phyloP scores from a whole-genome alignment of 2,888 invertebrate species.

The Lithosia quadra region DNA sequence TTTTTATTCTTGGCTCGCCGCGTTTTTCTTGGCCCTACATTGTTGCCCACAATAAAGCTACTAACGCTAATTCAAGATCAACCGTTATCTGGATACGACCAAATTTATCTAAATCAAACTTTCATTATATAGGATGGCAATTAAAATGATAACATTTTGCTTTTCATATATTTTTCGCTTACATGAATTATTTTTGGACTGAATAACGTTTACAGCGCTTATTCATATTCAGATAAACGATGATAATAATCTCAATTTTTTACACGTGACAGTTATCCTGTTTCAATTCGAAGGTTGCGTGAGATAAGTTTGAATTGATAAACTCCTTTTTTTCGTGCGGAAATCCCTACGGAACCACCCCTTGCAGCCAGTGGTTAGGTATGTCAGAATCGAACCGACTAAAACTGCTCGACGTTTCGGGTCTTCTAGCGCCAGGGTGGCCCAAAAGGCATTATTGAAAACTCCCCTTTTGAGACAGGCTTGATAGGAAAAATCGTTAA shows the following conservation, averaged over 20 bases:
- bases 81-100: conserved; percentile 52
- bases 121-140: conserved; percentile 23
- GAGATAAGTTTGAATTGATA: too few species aligned
- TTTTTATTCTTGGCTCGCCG: too few species aligned
- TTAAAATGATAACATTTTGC: conserved; percentile 25
- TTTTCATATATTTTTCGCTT: not conserved
- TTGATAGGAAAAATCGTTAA: not conserved
- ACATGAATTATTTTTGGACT: not conserved
- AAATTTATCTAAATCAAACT: conserved; percentile 51
- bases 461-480: not conserved
- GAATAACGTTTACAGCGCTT: not conserved
- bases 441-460: too few species aligned
- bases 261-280: too few species aligned
- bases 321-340: too few species aligned
- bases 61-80: conserved; percentile 56
- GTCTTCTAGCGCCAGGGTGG: too few species aligned
- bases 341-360: too few species aligned
- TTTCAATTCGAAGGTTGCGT: too few species aligned
- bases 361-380: too few species aligned
- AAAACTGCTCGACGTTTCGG: too few species aligned
- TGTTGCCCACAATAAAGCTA: conserved; percentile 45
- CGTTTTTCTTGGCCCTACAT: conserved; percentile 40
- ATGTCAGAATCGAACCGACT: too few species aligned
- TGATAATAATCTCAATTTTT: not conserved
- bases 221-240: not conserved